Evolutionary conservation across 2,113 vertebrate genomes (phyloP), one percentile per base, ranked within the genome.

Genomic region (Furnarius figulus): DNA sequence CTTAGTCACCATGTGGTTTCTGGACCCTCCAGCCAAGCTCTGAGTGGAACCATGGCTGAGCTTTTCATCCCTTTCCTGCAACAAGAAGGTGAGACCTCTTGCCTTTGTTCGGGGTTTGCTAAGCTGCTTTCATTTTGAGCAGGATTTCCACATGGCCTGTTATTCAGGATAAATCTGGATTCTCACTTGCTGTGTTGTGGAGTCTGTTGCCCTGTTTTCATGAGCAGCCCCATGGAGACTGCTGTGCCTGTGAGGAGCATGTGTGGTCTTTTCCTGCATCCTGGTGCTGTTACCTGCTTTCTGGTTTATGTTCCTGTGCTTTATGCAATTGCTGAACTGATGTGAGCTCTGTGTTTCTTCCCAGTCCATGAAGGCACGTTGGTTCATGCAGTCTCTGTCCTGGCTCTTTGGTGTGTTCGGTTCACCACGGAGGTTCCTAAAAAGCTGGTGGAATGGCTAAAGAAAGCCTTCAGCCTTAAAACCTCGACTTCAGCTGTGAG

Each of bases 11-110:
- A 99, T 1, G 98, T 97, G 1, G 99, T 99, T 80, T 99, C 99
- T 39, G 99, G 99, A 65, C 80, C 98, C 19, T 99, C 99, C 61
- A 98, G 98, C 95, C 99, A 99, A 97, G 98, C 98, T 75, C 97
- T 99, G 74, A 98, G 98, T 94, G 98, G 98, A 75, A 97, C 97
- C 0, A 71, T 99, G 65, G 95, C 98, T 39, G 98, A 99, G 73
- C 98, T 99, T 93, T 99, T 99, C 97, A 99, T 99, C 93, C 99
- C 99, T 3, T 99, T 99, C 90, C 98, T 99, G 90, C 99, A 99
- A 81, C 99, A 99, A 96, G 99, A 99, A 99, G 99, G 99, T 99
- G 94, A 98, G 96, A 62, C 25, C 18, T 81, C 14, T 65, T 86
- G 44, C 18, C 27, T 90, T 89, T 50, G 14, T 77, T 90, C 35